These are phyloP conservation scores for Globicephala melas DNA, from an alignment of 2,113 vertebrate genomes.

Conservation along the genomic window DNA sequence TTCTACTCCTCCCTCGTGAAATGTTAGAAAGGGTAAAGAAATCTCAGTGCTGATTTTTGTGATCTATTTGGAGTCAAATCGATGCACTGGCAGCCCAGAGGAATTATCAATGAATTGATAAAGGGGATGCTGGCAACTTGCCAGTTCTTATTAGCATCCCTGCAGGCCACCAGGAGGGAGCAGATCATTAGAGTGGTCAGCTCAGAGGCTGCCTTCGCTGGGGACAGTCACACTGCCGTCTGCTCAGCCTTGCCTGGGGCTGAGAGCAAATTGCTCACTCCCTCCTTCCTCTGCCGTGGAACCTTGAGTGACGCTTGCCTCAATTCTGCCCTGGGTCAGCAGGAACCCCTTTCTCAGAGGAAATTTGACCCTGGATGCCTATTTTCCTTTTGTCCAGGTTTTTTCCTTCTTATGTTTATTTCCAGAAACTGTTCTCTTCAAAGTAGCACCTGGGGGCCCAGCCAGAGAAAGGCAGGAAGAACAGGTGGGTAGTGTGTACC, in stretches of 20 bases:
- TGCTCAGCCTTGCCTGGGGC: too few species aligned
- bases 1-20: background rate
- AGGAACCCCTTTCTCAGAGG: background rate
- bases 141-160: background rate
- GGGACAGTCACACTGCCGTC: background rate
- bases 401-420: background rate
- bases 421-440: background rate
- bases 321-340: background rate
- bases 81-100: background rate
- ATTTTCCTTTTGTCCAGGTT: background rate
- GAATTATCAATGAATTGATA: background rate
- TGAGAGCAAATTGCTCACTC: background rate
- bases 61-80: background rate
- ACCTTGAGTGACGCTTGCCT: background rate
- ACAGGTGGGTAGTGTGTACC: too few species aligned
- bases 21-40: background rate
- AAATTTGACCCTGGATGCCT: background rate
- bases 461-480: background rate
- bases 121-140: background rate
- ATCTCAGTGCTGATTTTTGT: background rate
- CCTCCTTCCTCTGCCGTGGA: background rate
- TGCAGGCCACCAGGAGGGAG: background rate
- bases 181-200: background rate
- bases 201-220: background rate
- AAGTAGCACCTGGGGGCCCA: fast-evolving